Evolutionary conservation across 30 jellyfish, hydroid and myxozoan genomes (phyloP).

Genomic region (Aurelia sp.): DNA sequence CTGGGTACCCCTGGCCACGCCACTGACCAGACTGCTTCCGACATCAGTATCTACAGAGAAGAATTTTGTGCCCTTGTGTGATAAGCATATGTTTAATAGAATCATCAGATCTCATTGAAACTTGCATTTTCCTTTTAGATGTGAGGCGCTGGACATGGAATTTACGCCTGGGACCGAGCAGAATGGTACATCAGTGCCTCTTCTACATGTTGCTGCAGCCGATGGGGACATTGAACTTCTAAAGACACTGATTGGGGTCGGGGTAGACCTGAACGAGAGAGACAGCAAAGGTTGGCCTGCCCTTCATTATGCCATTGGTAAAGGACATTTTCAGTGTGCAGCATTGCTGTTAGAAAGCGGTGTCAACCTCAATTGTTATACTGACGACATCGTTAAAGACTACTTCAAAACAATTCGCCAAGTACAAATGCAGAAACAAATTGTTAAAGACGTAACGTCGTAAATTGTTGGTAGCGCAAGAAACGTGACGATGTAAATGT

Average conservation of each 20-base stretch:
- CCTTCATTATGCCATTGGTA: constrained; percentile 85
- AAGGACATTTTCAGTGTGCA: constrained; percentile 92
- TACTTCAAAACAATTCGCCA: constrained; percentile 78
- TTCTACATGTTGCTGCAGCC: constrained; percentile 92
- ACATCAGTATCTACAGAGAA: too few relatives aligned
- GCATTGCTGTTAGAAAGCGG: constrained; percentile 77
- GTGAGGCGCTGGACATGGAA: constrained; percentile 8
- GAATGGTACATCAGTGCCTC: constrained; percentile 65
- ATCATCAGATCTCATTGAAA: too few relatives aligned
- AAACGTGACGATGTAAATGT: background rate
- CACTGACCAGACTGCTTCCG: too few relatives aligned
- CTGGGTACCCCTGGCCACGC: too few relatives aligned
- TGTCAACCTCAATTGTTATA: constrained; percentile 66
- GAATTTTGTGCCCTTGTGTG: too few relatives aligned
- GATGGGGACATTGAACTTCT: constrained; percentile 85
- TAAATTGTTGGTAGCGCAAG: background rate
- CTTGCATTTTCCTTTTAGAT: background rate
- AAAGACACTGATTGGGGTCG: constrained; percentile 74
- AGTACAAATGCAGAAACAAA: constrained; percentile 22
- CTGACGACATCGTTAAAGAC: constrained; percentile 71
- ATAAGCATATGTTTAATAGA: too few relatives aligned
- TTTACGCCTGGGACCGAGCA: constrained; percentile 20
- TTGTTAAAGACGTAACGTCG: background rate
- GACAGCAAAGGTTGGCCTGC: constrained; percentile 99
- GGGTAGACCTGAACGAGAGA: constrained; percentile 90